phyloP scores from a whole-genome alignment of 2,888 invertebrate species.

The Sesamia inferens region DNA sequence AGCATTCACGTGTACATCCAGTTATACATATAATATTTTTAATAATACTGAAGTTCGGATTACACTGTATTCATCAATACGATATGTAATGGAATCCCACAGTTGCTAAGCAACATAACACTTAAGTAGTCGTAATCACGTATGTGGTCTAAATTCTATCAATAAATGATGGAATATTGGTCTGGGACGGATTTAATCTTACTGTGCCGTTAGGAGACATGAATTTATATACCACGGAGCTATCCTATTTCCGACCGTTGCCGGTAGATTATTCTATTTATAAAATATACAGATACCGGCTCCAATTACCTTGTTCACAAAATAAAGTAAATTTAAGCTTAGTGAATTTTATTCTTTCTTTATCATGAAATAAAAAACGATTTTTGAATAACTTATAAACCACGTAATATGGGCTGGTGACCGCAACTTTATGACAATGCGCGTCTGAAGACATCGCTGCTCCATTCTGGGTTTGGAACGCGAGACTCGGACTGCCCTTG shows the following conservation, averaged over 20 bases:
- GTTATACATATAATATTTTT: too few species aligned
- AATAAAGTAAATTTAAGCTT: too few species aligned
- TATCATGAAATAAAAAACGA: too few species aligned
- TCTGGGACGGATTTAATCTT: constrained; percentile 26
- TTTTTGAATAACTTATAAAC: too few species aligned
- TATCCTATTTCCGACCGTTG: constrained; percentile 1
- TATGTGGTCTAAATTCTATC: constrained; percentile 59
- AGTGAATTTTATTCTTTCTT: too few species aligned
- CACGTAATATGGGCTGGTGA: too few species aligned
- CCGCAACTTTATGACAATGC: too few species aligned
- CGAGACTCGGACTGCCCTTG: too few species aligned
- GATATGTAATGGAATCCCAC: constrained; percentile 52
- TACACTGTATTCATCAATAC: constrained; percentile 22
- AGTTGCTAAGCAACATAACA: constrained; percentile 58
- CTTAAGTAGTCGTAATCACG: constrained; percentile 51
- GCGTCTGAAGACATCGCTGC: too few species aligned
- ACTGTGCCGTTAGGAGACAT: constrained; percentile 34
- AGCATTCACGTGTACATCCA: too few species aligned
- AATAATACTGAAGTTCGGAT: constrained; percentile 15
- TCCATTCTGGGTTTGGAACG: too few species aligned
- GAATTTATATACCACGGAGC: constrained; percentile 5
- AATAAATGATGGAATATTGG: constrained; percentile 56
- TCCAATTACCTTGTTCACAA: too few species aligned
- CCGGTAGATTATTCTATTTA: constrained; percentile 8
- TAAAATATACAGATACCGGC: neutral